Conservation (phyloP, 2,888 invertebrate species). For the Cerastoderma edule region DNA sequence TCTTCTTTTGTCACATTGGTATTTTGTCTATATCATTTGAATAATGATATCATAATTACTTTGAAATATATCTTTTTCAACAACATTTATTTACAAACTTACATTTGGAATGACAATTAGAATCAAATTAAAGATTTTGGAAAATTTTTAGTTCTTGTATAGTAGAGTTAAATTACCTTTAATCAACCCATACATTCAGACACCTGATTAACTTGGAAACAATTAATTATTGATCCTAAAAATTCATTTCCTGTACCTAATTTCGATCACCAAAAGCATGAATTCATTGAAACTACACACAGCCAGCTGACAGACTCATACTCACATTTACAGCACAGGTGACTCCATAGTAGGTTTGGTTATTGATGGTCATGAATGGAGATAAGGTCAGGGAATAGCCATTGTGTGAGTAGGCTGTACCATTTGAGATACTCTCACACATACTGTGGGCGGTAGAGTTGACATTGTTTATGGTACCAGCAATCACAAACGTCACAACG, state of each 20-base stretch:
- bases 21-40: neutral
- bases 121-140: no score
- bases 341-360: conserved; percentile 60
- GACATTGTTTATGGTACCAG: conserved; percentile 51
- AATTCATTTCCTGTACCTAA: no score
- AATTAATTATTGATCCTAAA: no score
- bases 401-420: conserved; percentile 52
- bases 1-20: no score
- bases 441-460: conserved; percentile 59
- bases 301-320: neutral
- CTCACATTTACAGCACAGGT: conserved; percentile 56
- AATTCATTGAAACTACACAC: no score
- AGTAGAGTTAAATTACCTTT: no score
- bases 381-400: conserved; percentile 50
- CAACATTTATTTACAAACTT: neutral
- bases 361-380: conserved; percentile 59
- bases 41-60: neutral
- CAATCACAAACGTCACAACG: conserved; percentile 60
- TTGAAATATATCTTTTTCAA: neutral
- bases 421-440: conserved; percentile 55
- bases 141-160: no score
- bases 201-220: no score
- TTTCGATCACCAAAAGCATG: no score
- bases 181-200: no score
- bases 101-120: neutral